Conservation (phyloP, 2,888 invertebrate species). For the Tenthredo distinguenda region DNA sequence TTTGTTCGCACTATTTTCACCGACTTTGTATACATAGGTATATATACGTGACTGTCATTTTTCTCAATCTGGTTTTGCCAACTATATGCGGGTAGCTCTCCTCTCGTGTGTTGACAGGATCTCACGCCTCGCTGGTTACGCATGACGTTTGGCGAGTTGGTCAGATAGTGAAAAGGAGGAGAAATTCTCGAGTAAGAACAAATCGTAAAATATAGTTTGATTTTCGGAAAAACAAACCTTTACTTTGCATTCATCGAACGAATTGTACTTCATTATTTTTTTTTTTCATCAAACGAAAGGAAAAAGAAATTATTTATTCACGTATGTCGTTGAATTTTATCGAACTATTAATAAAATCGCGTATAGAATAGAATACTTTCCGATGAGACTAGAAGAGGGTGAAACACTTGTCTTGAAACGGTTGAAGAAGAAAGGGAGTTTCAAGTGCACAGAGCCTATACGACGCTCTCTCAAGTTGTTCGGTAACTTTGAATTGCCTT, state of each 20-base stretch:
- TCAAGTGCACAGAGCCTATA: conserved; percentile 35
- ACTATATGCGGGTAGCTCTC: not conserved
- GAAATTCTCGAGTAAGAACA: not conserved
- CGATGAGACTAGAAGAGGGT: conserved; percentile 30
- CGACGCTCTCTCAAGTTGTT: not conserved
- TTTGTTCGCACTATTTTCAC: conserved; percentile 12
- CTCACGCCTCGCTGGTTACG: conserved; percentile 38
- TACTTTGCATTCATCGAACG: no score
- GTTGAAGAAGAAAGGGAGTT: conserved; percentile 41
- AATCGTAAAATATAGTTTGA: not conserved
- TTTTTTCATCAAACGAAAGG: not conserved
- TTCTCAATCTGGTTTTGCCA: conserved; percentile 37
- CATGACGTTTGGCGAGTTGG: conserved; percentile 18
- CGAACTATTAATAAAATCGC: not conserved
- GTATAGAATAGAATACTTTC: not conserved
- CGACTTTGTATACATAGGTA: not conserved
- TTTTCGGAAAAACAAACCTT: not conserved
- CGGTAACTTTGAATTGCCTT: conserved; percentile 42
- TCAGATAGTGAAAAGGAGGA: not conserved
- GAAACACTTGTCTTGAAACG: conserved; percentile 48
- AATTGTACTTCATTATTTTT: not conserved
- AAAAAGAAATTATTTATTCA: not conserved
- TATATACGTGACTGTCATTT: conserved; percentile 13
- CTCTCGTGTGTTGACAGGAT: conserved; percentile 26
- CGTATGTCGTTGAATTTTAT: not conserved